Evolutionary conservation across 2,888 invertebrate species (phyloP), one percentile per base, ranked within the genome.

Genomic region (Proisotoma minuta): DNA sequence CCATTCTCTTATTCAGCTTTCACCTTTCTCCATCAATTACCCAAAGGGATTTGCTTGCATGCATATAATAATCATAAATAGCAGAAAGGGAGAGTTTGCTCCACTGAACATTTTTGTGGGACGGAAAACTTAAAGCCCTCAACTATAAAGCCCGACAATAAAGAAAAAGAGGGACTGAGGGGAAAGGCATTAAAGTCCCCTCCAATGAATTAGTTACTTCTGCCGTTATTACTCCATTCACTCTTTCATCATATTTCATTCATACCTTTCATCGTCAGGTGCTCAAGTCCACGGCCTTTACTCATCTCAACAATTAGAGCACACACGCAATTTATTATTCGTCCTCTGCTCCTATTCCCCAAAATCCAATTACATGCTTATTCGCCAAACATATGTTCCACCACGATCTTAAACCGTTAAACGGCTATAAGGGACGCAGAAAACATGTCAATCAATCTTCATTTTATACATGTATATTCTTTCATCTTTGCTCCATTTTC

Each of bases 311-410:
- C 43, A 43, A 43, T 43, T n/a, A n/a, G n/a, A 20, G 43, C 18
- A n/a, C 43, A 43, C 43, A 43, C 43, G 43, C 43, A 43, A 43
- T 43, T 43, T 18, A 18, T 43, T 43, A n/a, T n/a, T n/a, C n/a
- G n/a, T n/a, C n/a, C n/a, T 22, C 49, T 26, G 23, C 49, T 49
- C n/a, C 20, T 34, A 34, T 20, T 39, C 39, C 53, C 39, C 22
- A 54, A 52, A 54, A 54, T 54, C 53, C 53, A 54, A 54, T 54
- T 54, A 54, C 51, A 51, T 54, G 53, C 53, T 29, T 54, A 43
- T 43, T 43, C 18, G 34, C 22, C 29, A 28, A 54, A 29, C 53
- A 54, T 54, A 54, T 54, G 53, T 39, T 39, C 39, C 22, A 22
- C 22, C 23, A 34, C 53, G 23, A 4, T 22, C 18, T 50, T 3